Base-by-base conservation (phyloP, 2,113 vertebrate genomes). In the Lota lota region DNA sequence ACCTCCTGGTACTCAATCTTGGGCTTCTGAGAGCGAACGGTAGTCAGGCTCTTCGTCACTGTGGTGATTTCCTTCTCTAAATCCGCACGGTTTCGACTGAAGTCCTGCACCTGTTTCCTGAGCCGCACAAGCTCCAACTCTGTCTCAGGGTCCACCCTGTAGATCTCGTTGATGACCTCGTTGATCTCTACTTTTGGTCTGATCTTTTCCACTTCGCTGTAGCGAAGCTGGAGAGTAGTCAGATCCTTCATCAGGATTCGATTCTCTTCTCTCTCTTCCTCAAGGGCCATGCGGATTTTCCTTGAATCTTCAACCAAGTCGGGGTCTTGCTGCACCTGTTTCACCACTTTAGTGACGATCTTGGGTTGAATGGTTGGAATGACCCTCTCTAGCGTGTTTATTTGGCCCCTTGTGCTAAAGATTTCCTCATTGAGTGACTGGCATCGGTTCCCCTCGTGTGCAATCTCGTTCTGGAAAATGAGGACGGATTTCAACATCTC, bases 341-440 rank as follows among this genome's bases (percentile, higher is more conserved):
- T 96, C 56, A 96, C 88, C 70, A 98, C 94, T 83, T 98, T 99
- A 68, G 93, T 92, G 56, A 99, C 87, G 62, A 96, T 87, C 84
- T 96, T 97, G 15, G 97, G 97, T 69, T 96, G 93, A 63, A 94
- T 90, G 0, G 87, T 91, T 47, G 94, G 90, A 74, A 98, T 97
- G 0, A 93, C 65, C 67, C 88, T 93, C 87, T 97, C 96, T 24
- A 98, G 85, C 11, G 92, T 93, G 64, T 93, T 91, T 14, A 94
- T 93, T 72, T 93, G 90, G 36, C 84, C 92, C 83, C 88, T 94
- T 22, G 90, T 79, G 60, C 82, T 87, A 54, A 84, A 90, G 66
- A 90, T 90, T 0, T 79, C 79, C 51, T 95, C 92, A 67, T 92
- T 92, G 0, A 93, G 85, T 0, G 63, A 70, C 67, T 92, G 90